Base-by-base conservation (phyloP, 2,888 invertebrate species). In the Macrosiphum euphorbiae region DNA sequence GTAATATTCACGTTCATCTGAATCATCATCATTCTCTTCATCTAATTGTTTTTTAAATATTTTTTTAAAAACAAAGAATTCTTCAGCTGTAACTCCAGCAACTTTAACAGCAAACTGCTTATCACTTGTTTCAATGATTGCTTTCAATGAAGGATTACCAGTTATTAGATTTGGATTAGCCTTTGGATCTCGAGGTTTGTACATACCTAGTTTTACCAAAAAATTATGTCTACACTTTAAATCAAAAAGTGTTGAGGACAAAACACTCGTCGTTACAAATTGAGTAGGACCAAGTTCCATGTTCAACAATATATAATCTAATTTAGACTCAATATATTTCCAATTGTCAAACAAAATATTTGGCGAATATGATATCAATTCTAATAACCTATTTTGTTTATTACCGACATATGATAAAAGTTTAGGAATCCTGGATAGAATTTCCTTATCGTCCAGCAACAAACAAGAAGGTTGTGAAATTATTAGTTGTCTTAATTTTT, bases 261-360 rank as follows among this genome's bases (percentile, higher is more conserved):
- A 52, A 28, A 13, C 90, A 90, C 41, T 85, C n/a, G 94, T 94
- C 0, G 86, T 90, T 28, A 94, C 94, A 52, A 94, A 94, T 67
- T 94, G 94, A 86, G 86, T 86, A n/a, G 94, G 86, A 44, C 90
- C 86, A 84, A 94, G 86, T 86, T 94, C 94, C 94, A 94, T 94
- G 5, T 94, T n/a, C 1, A 90, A 67, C 35, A 94, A n/a, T 87
- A 94, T 28, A 90, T 94, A 94, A 67, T 94, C 85, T 13, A 94
- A 86, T 94, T 94, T 94, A 41, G 89, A 61, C 24, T 94, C 86
- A 8, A 94, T 10, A 28, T 86, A 7, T 52, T 90, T 86, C 90
- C 90, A 94, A 28, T 67, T 87, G 10, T 94, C 94, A 67, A 94
- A 94, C 16, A 94, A 86, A 52, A 94, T 86, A 90, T 94, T 94